Percentiles rank a stretch among this genome's conserved stretches.
Evolutionary conservation across 2,888 invertebrate genomes (phyloP).

Genomic region (Scaeva pyrastri): DNA sequence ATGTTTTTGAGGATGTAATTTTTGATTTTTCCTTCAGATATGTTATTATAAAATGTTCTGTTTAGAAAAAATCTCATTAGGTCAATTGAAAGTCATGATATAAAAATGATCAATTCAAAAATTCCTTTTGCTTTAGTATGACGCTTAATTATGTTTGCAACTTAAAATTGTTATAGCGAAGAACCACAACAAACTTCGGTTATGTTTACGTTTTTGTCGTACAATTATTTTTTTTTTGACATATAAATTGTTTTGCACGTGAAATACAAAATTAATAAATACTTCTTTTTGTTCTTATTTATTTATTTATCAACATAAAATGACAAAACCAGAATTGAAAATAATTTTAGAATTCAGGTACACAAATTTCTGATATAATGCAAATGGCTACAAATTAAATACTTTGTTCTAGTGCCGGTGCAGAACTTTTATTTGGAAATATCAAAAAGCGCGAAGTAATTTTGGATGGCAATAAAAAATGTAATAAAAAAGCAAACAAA

Average conservation of each 20-base stretch:
- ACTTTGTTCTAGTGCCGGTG: conserved; percentile 90
- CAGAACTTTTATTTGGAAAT: conserved; percentile 94
- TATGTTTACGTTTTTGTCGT: conserved; percentile 35
- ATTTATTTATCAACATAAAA: conserved; percentile 6
- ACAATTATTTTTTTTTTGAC: conserved; percentile 15
- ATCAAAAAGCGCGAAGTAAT: conserved; percentile 89
- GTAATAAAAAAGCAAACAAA: conserved; percentile 73
- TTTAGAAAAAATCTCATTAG: too few species aligned
- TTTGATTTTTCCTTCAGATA: too few species aligned
- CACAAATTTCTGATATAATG: not conserved
- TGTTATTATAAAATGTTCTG: too few species aligned
- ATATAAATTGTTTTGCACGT: conserved; percentile 15
- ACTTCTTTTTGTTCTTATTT: not conserved
- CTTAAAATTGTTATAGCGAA: not conserved
- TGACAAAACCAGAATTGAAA: conserved; percentile 58
- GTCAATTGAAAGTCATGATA: too few species aligned
- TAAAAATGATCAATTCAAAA: too few species aligned
- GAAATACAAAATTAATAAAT: not conserved
- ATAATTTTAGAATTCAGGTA: conserved; percentile 71
- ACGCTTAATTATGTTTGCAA: not conserved
- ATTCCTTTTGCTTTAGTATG: too few species aligned
- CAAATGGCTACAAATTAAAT: not conserved
- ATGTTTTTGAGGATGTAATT: too few species aligned
- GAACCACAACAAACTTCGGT: conserved; percentile 49
- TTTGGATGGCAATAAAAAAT: conserved; percentile 86